Evolutionary conservation across 1,140 invertebrate genomes (phyloP).

Genomic region (Papilio dardanus): DNA sequence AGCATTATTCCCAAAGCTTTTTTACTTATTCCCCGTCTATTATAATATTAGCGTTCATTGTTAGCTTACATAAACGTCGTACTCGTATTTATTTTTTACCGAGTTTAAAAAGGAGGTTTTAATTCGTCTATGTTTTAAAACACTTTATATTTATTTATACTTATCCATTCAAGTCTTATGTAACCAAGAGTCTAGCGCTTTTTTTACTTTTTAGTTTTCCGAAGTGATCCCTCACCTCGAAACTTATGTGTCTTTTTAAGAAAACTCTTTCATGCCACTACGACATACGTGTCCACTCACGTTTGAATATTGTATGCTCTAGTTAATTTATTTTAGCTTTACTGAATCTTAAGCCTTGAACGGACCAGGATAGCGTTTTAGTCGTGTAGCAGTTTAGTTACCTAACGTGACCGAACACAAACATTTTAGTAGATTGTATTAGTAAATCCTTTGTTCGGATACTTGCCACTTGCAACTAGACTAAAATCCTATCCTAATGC

Average conservation of each 20-base stretch:
- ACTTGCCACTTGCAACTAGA: too few species aligned
- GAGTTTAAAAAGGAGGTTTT: too few species aligned
- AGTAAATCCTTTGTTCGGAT: too few species aligned
- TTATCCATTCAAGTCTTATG: neutral
- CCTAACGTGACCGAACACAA: too few species aligned
- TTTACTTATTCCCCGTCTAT: neutral
- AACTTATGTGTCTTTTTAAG: slow-evolving; percentile 14
- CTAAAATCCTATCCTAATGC: too few species aligned
- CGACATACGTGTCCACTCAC: neutral
- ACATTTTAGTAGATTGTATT: too few species aligned
- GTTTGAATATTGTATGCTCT: neutral
- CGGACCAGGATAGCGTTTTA: too few species aligned
- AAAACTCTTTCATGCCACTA: slow-evolving; percentile 2
- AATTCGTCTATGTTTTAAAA: neutral
- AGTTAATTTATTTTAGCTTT: neutral
- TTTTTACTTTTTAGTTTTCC: slow-evolving; percentile 20
- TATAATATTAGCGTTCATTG: neutral
- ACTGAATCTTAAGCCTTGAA: neutral
- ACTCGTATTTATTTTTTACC: too few species aligned
- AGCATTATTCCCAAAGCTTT: slow-evolving; percentile 7
- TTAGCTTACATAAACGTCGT: neutral
- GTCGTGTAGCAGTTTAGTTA: too few species aligned
- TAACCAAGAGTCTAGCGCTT: neutral
- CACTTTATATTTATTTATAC: neutral
- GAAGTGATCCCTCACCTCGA: slow-evolving; percentile 20